Evolutionary conservation across 2,113 vertebrate species (phyloP).

Genomic region (Macquaria ambigua): DNA sequence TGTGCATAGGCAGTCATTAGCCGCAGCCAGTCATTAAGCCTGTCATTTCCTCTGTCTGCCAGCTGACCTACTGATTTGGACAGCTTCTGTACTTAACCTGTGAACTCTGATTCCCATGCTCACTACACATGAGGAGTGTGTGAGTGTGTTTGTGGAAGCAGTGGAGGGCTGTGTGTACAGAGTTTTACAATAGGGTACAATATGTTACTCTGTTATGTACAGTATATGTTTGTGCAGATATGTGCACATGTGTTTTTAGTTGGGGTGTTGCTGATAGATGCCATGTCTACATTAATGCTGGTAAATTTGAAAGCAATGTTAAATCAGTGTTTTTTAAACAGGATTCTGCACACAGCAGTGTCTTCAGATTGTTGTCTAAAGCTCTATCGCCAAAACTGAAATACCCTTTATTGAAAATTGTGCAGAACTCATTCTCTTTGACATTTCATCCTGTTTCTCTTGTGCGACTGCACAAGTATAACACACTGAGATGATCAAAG

Average conservation of each 20-base stretch:
- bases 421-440: not conserved
- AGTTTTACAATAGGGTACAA: not conserved
- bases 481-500: not conserved
- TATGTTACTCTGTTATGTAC: not conserved
- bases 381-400: not conserved
- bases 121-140: slow-evolving; percentile 18
- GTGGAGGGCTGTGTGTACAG: not conserved
- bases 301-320: not conserved
- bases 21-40: slow-evolving; percentile 78
- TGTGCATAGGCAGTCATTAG: slow-evolving; percentile 78
- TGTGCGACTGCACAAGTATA: not conserved
- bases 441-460: not conserved
- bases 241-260: not conserved
- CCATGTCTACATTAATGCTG: not conserved
- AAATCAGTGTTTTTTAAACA: not conserved
- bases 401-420: not conserved
- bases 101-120: slow-evolving; percentile 67
- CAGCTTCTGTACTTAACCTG: slow-evolving; percentile 77
- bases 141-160: slow-evolving; percentile 18
- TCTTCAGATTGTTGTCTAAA: not conserved
- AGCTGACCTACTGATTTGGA: slow-evolving; percentile 77
- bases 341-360: not conserved
- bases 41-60: slow-evolving; percentile 73
- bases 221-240: not conserved
- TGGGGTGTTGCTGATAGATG: not conserved